Percentiles rank a stretch among this genome's conserved stretches.
Evolutionary conservation across 2,888 invertebrate genomes (phyloP).

Genomic region (Apodemia mormo): DNA sequence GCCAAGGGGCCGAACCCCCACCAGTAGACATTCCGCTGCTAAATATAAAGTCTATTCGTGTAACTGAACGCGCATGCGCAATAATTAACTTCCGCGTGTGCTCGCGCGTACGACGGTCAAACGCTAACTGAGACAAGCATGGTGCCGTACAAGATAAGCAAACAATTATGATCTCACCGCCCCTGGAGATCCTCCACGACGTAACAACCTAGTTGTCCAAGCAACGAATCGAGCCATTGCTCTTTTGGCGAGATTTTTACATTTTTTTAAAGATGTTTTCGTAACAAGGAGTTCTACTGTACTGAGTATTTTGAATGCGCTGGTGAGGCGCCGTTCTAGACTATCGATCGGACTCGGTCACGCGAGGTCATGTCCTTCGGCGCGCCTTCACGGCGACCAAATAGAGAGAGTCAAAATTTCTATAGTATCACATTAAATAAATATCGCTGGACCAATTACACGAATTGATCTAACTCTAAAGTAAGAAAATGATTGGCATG

Average conservation of each 20-base stretch:
- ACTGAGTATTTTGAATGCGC: conserved; percentile 63
- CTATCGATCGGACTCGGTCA: conserved; percentile 72
- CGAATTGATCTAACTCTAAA: too few relatives aligned
- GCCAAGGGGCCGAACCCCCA: conserved; percentile 87
- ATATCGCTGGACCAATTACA: too few relatives aligned
- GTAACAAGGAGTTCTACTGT: conserved; percentile 60
- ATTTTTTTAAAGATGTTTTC: conserved; percentile 54
- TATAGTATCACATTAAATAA: not conserved
- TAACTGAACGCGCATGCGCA: conserved; percentile 72
- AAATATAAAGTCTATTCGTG: conserved; percentile 81
- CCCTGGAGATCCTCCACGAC: conserved; percentile 74
- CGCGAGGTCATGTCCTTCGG: conserved; percentile 80
- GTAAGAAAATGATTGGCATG: too few relatives aligned
- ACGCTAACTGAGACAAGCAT: conserved; percentile 72
- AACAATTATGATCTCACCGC: conserved; percentile 77
- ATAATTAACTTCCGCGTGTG: conserved; percentile 78
- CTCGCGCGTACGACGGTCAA: conserved; percentile 75
- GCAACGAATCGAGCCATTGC: conserved; percentile 57
- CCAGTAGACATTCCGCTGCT: conserved; percentile 78
- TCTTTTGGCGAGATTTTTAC: conserved; percentile 41
- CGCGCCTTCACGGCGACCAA: conserved; percentile 69
- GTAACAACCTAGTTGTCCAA: conserved; percentile 72
- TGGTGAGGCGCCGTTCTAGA: conserved; percentile 56
- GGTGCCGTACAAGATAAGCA: conserved; percentile 69
- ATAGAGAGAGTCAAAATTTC: conserved; percentile 23